phyloP scores from a whole-genome alignment of 2,113 vertebrate genomes.

The Diglossa brunneiventris region DNA sequence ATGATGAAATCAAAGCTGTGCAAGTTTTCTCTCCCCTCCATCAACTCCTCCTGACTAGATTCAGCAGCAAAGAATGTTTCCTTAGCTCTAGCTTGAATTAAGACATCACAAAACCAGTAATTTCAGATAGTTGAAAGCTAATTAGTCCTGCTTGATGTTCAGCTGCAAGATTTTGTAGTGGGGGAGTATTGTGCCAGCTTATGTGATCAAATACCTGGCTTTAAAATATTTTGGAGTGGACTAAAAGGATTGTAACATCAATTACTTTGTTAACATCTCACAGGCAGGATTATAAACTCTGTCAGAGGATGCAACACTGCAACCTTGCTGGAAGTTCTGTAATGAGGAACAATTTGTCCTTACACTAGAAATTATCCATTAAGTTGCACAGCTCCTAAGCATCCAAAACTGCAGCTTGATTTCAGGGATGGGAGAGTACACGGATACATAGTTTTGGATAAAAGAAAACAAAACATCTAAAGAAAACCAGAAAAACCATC shows the following conservation, averaged over 20 bases:
- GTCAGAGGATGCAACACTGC: background rate
- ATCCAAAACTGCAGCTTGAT: background rate
- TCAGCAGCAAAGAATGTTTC: background rate
- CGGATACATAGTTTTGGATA: fast-evolving
- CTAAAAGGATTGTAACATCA: background rate
- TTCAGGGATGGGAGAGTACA: background rate
- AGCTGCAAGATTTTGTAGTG: background rate
- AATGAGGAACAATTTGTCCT: background rate
- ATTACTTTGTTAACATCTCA: background rate
- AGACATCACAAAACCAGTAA: background rate
- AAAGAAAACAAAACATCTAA: background rate
- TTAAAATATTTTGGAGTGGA: background rate
- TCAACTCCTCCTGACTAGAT: background rate
- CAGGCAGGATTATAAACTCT: background rate
- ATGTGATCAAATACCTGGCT: background rate
- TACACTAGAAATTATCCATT: background rate
- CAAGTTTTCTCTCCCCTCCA: background rate
- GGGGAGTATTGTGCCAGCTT: background rate
- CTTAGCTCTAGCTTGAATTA: background rate
- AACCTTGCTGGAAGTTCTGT: background rate
- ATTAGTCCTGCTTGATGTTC: background rate
- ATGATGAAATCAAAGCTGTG: background rate
- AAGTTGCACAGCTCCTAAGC: background rate
- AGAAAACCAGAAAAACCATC: background rate
- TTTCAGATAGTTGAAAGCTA: background rate